A percentile compares a stretch with the other conserved stretches of the same genome.
Conservation (phyloP, 2,113 vertebrate genomes). For the Propithecus coquereli region DNA sequence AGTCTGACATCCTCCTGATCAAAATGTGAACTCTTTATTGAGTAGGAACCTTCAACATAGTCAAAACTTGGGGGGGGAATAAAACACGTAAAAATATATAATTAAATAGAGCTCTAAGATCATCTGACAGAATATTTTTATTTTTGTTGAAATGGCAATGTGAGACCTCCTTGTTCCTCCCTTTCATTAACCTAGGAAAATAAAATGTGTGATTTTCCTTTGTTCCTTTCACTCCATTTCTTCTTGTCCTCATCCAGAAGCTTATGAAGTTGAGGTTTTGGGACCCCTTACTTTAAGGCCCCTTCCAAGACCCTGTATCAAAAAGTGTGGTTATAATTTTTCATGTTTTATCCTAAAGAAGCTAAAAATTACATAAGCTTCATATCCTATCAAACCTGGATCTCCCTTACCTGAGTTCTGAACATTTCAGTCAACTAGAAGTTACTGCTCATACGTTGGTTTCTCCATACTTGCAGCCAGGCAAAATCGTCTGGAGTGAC, state of each 20-base stretch:
- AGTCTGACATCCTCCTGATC: not conserved
- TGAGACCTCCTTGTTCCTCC: not conserved
- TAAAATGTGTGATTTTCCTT: not conserved
- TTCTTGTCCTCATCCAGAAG: not conserved
- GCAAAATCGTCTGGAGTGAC: not conserved
- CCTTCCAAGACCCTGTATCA: not conserved
- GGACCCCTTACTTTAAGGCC: not conserved
- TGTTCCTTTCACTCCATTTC: not conserved
- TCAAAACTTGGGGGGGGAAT: slow-evolving; percentile 28
- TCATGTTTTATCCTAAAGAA: not conserved
- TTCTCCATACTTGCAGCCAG: not conserved
- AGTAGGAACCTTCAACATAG: slow-evolving; percentile 38
- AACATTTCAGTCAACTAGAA: not conserved
- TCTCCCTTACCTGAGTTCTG: not conserved
- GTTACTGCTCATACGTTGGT: not conserved
- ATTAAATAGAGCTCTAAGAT: slow-evolving; percentile 6
- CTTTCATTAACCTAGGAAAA: not conserved
- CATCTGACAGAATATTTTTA: not conserved
- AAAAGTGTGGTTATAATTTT: not conserved
- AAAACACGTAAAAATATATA: slow-evolving; percentile 25
- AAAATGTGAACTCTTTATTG: slow-evolving; percentile 51
- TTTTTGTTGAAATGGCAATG: not conserved
- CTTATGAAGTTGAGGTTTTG: not conserved
- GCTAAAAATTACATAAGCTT: not conserved
- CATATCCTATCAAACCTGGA: not conserved